Conservation (phyloP, 2,113 vertebrate genomes). For the Callocephalon fimbriatum region DNA sequence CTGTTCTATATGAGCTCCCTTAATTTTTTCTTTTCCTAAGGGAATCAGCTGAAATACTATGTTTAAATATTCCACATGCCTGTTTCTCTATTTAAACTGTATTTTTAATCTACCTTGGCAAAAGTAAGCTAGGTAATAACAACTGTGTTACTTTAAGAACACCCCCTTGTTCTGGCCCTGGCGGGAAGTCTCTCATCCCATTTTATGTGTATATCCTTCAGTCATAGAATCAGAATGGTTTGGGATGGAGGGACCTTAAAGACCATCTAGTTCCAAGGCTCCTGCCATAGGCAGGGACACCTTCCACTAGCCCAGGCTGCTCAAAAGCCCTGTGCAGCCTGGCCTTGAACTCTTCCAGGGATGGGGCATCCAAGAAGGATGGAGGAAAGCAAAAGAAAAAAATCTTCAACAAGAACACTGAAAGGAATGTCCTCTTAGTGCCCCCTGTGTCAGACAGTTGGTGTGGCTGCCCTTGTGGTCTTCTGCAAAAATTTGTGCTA, state of each 20-base stretch:
- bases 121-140: background rate
- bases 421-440: background rate
- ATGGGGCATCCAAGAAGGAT: background rate
- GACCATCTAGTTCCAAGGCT: background rate
- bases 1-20: background rate
- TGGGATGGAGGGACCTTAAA: background rate
- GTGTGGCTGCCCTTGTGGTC: background rate
- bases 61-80: background rate
- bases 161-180: background rate
- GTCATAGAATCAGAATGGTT: background rate
- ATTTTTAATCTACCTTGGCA: background rate
- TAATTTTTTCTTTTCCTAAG: background rate
- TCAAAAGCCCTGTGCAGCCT: background rate
- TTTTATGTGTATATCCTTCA: background rate
- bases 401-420: background rate
- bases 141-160: background rate
- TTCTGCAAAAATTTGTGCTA: background rate
- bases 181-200: fast-evolving
- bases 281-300: background rate
- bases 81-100: background rate
- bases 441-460: background rate
- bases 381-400: background rate
- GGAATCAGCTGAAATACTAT: background rate
- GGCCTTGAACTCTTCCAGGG: background rate
- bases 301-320: background rate